Percentiles rank a stretch among this genome's conserved stretches.
Evolutionary conservation across 2,797 vertebrate species (phyloP).

Genomic region (Sparidentex hasta): DNA sequence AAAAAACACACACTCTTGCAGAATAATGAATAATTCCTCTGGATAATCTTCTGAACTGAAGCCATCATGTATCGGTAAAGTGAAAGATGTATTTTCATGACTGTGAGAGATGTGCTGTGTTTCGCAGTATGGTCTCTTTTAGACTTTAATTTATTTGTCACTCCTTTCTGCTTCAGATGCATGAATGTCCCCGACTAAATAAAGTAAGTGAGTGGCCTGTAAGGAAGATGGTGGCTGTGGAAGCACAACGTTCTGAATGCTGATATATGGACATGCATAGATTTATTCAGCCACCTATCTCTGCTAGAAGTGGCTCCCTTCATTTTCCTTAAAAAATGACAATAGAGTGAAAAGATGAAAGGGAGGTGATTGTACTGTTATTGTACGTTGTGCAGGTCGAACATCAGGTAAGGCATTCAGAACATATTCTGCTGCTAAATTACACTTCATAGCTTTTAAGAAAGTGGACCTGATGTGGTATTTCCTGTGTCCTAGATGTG

Average conservation of each 20-base stretch:
- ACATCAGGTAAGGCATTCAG: background rate
- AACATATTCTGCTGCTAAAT: background rate
- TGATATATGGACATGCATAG: slow-evolving; percentile 24
- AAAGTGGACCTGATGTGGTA: slow-evolving; percentile 94
- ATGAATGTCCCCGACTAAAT: slow-evolving; percentile 13
- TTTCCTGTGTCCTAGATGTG: slow-evolving; percentile 92
- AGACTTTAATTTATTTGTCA: background rate
- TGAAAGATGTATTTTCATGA: slow-evolving; percentile 31
- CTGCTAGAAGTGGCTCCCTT: slow-evolving; percentile 5
- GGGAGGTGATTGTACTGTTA: background rate
- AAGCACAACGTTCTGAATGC: slow-evolving; percentile 7
- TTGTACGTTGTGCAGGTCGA: background rate
- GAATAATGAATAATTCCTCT: slow-evolving; percentile 38
- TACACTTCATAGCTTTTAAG: background rate
- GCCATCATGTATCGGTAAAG: background rate
- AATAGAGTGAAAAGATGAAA: background rate
- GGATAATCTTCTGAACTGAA: slow-evolving; percentile 10
- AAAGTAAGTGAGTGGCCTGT: slow-evolving; percentile 10
- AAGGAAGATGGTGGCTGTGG: slow-evolving; percentile 9
- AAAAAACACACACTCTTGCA: background rate
- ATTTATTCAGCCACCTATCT: slow-evolving; percentile 33
- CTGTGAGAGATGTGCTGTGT: background rate
- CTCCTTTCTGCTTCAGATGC: slow-evolving; percentile 1
- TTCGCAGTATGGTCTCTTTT: slow-evolving; percentile 5
- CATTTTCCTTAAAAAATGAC: slow-evolving; percentile 6